phyloP scores from a whole-genome alignment of 2,888 invertebrate species.

The Drosophila phalerata region DNA sequence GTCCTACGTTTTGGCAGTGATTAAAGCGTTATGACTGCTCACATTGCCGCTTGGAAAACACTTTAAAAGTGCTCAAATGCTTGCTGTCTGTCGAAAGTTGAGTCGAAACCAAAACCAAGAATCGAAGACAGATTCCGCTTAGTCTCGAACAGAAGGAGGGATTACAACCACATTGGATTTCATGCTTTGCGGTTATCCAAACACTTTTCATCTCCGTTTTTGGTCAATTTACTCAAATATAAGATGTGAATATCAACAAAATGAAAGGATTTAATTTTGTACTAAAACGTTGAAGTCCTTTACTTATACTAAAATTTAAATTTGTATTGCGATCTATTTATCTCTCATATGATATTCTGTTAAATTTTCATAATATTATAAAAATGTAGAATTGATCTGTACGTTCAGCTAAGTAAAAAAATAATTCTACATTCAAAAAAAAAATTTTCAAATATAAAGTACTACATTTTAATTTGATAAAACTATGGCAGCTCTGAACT shows the following conservation, averaged over 20 bases:
- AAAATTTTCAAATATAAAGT: too few species aligned
- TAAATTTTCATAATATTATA: too few species aligned
- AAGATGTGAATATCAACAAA: background rate
- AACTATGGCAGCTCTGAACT: background rate
- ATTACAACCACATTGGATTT: conserved; percentile 23
- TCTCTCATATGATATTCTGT: too few species aligned
- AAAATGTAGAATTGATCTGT: too few species aligned
- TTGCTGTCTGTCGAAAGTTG: background rate
- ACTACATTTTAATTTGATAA: background rate
- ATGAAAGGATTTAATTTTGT: conserved; percentile 2
- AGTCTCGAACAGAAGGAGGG: background rate
- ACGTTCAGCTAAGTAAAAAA: too few species aligned
- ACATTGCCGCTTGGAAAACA: conserved; percentile 21
- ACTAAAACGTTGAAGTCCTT: conserved; percentile 6
- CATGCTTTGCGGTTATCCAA: conserved; percentile 10
- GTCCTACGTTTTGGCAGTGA: conserved; percentile 62
- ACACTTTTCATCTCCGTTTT: conserved; percentile 14
- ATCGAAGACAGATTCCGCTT: background rate
- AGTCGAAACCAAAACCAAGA: conserved; percentile 6
- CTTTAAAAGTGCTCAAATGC: conserved; percentile 38
- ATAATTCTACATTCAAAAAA: too few species aligned
- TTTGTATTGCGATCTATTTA: background rate
- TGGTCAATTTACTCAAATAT: conserved; percentile 10
- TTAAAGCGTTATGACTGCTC: conserved; percentile 69
- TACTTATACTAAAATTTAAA: too few species aligned